phyloP scores from a whole-genome alignment of 2,797 vertebrate species.

The Buceros bicornis region DNA sequence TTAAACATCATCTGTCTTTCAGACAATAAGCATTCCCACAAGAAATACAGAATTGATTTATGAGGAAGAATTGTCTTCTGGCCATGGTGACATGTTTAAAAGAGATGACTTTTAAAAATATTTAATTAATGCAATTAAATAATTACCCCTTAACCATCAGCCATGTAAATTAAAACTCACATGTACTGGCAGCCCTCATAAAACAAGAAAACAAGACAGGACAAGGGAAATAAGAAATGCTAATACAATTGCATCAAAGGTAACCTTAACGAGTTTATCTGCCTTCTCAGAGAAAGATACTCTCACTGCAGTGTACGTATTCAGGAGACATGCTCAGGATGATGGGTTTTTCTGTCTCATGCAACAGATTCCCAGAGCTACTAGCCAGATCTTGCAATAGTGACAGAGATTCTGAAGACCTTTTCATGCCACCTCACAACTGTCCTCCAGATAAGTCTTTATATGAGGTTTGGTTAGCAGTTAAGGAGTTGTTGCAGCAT shows the following conservation, averaged over 20 bases:
- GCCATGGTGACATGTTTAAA: neutral
- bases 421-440: neutral
- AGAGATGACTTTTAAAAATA: neutral
- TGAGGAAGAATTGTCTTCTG: conserved; percentile 16
- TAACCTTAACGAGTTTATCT: neutral
- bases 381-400: neutral
- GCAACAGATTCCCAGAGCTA: neutral
- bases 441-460: neutral
- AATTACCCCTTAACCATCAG: neutral
- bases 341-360: neutral
- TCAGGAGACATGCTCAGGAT: neutral
- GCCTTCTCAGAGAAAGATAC: neutral
- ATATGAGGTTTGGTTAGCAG: neutral
- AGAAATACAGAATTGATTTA: conserved; percentile 11
- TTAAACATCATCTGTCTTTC: conserved; percentile 16
- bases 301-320: neutral
- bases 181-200: neutral
- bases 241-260: neutral
- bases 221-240: neutral
- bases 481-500: neutral
- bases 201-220: neutral
- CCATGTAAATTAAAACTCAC: neutral
- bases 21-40: neutral
- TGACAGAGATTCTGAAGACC: neutral
- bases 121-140: conserved; percentile 39